Percentiles rank a stretch among this genome's conserved stretches.
Conservation (phyloP, 1,140 invertebrate genomes). For the Brachionus koreanus region DNA sequence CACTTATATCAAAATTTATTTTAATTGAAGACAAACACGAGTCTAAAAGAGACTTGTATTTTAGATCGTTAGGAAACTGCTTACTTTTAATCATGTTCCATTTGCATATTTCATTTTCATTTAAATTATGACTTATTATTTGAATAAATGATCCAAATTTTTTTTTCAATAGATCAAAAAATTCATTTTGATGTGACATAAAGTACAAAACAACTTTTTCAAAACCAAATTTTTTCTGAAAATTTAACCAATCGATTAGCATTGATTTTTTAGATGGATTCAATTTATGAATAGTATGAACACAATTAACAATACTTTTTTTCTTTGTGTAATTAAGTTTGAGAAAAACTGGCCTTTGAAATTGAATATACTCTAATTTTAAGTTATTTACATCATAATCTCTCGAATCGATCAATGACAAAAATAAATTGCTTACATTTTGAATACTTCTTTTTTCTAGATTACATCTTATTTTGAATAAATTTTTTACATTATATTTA, state of each 20-base stretch:
- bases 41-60: not conserved
- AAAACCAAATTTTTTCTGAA: too few relatives aligned
- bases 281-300: not conserved
- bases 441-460: not conserved
- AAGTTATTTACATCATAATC: not conserved
- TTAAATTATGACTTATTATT: not conserved
- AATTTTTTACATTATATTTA: too few relatives aligned
- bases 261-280: too few relatives aligned
- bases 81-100: not conserved
- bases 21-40: not conserved
- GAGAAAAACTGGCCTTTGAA: too few relatives aligned
- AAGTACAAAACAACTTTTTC: conserved; percentile 18
- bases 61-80: not conserved
- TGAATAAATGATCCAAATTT: not conserved
- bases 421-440: not conserved
- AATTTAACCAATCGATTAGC: too few relatives aligned
- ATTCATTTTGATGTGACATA: not conserved
- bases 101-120: not conserved
- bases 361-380: too few relatives aligned
- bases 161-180: not conserved
- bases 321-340: too few relatives aligned
- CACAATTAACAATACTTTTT: conserved; percentile 26
- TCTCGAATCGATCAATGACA: not conserved
- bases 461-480: not conserved
- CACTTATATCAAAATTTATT: not conserved